Percentiles rank a stretch among this genome's conserved stretches.
Evolutionary conservation across 92 coral and sea anemone species (phyloP).

Genomic region (Zoanthus solanderi): DNA sequence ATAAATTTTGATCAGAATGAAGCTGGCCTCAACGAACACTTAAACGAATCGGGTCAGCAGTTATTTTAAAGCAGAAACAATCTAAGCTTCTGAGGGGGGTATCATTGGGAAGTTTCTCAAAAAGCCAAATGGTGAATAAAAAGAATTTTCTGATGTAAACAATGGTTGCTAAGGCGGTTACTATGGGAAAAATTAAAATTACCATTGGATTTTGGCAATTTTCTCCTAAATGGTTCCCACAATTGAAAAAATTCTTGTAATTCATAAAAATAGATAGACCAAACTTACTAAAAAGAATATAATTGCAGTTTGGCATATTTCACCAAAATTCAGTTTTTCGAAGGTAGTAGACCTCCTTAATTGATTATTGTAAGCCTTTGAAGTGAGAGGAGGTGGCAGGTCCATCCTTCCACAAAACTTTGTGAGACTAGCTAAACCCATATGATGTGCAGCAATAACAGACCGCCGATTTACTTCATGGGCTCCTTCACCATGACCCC

Average conservation of each 20-base stretch:
- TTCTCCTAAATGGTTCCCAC: not conserved
- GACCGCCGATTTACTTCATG: no score
- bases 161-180: slow-evolving; percentile 17
- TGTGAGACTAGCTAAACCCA: no score
- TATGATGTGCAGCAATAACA: no score
- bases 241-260: not conserved
- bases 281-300: not conserved
- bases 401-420: no score
- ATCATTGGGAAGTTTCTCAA: not conserved
- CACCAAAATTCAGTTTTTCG: not conserved
- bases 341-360: not conserved
- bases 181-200: not conserved
- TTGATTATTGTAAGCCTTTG: no score
- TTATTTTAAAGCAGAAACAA: not conserved
- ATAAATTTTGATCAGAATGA: not conserved
- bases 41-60: not conserved
- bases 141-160: not conserved
- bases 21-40: not conserved
- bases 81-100: not conserved
- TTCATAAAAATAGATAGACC: not conserved
- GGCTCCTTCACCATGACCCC: no score
- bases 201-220: not conserved
- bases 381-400: no score
- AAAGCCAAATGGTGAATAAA: not conserved
- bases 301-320: not conserved